phyloP scores from a whole-genome alignment of 2,888 invertebrate species.

The Craniophora ligustri region DNA sequence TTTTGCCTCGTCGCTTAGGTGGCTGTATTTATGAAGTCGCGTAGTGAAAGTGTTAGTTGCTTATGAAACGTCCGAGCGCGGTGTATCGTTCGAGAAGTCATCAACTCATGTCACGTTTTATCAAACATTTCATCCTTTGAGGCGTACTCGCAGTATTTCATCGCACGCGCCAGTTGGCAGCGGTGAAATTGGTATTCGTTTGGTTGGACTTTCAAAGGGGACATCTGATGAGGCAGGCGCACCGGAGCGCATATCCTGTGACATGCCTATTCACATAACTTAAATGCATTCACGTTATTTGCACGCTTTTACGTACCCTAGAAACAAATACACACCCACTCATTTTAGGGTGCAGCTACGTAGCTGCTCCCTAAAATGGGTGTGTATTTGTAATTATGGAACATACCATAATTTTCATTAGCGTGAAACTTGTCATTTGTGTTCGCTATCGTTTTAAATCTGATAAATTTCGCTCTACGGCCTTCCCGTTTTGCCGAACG shows the following conservation, averaged over 20 bases:
- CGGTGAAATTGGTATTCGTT: slow-evolving; percentile 78
- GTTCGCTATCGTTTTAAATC: slow-evolving; percentile 35
- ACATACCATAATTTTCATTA: slow-evolving; percentile 28
- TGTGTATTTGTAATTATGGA: no score
- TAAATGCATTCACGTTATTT: slow-evolving; percentile 65
- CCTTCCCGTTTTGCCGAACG: slow-evolving; percentile 47
- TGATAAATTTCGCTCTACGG: slow-evolving; percentile 43
- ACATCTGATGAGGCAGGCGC: slow-evolving; percentile 75
- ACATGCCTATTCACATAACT: slow-evolving; percentile 68
- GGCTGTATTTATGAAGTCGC: slow-evolving; percentile 66
- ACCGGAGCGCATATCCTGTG: slow-evolving; percentile 83
- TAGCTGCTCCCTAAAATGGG: no score
- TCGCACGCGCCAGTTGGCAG: slow-evolving; percentile 76
- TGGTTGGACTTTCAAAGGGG: slow-evolving; percentile 78
- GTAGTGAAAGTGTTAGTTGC: slow-evolving; percentile 73
- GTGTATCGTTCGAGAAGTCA: slow-evolving; percentile 45
- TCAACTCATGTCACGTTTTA: slow-evolving; percentile 52
- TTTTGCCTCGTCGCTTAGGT: slow-evolving; percentile 65
- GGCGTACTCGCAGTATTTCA: slow-evolving; percentile 62
- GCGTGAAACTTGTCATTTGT: slow-evolving; percentile 29
- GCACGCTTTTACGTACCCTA: slow-evolving; percentile 41
- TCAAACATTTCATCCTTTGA: slow-evolving; percentile 49
- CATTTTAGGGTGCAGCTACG: slow-evolving; percentile 17
- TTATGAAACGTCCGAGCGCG: slow-evolving; percentile 63
- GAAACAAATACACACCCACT: slow-evolving; percentile 27